Conservation (phyloP, 2,113 vertebrate species). For the Mormoops blainvillei region DNA sequence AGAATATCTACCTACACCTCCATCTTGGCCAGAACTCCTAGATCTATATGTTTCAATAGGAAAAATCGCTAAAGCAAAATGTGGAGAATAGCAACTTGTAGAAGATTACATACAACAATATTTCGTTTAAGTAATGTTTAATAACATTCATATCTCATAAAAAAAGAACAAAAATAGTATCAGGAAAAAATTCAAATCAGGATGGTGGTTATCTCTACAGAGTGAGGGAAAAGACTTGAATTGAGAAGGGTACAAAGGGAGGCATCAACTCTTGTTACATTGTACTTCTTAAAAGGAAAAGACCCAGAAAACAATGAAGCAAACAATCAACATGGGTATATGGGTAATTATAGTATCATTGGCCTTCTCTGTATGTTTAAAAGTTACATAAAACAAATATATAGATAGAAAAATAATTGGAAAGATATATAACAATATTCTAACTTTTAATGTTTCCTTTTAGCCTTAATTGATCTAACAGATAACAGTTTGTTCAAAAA, state of each 20-base stretch:
- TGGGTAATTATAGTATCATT: not conserved
- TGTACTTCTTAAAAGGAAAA: not conserved
- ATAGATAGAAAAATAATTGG: not conserved
- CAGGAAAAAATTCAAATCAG: conserved; percentile 15
- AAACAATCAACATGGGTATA: not conserved
- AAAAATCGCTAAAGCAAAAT: not conserved
- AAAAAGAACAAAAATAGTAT: not conserved
- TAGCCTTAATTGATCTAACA: not conserved
- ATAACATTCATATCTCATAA: not conserved
- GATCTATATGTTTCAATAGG: not conserved
- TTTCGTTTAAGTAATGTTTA: not conserved
- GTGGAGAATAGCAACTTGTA: not conserved
- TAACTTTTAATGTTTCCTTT: not conserved
- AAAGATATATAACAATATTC: not conserved
- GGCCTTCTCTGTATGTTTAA: not conserved
- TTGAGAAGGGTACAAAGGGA: not conserved
- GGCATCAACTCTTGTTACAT: not conserved
- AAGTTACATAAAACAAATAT: not conserved
- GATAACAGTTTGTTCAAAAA: not conserved
- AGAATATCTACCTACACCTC: no score
- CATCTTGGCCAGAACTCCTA: not conserved
- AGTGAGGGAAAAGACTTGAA: not conserved
- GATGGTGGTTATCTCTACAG: not conserved
- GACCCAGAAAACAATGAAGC: not conserved
- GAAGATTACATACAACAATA: not conserved